Evolutionary conservation across 2,113 vertebrate species (phyloP).

Genomic region (Tretioscincus oriximinensis): DNA sequence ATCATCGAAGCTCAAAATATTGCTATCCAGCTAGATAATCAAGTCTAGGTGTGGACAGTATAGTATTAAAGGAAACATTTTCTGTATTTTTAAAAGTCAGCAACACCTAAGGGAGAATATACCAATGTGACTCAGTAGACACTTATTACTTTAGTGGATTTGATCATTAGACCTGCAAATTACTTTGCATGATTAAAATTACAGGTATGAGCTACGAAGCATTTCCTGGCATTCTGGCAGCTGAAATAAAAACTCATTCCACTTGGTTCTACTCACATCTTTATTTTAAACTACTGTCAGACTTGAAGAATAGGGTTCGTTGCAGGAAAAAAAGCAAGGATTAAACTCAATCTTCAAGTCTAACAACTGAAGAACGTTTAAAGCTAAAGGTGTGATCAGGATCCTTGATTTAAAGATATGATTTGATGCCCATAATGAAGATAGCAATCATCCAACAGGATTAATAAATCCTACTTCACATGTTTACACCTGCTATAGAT

Average conservation of each 20-base stretch:
- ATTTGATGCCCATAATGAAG: background rate
- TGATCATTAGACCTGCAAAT: background rate
- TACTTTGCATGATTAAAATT: background rate
- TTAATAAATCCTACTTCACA: background rate
- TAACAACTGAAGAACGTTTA: too few species aligned
- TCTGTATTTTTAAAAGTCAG: background rate
- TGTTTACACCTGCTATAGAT: background rate
- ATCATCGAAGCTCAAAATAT: background rate
- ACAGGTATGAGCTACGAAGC: background rate
- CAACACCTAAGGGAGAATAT: background rate
- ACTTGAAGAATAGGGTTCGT: too few species aligned
- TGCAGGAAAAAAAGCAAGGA: too few species aligned
- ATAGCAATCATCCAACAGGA: background rate
- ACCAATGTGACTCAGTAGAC: background rate
- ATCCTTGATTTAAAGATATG: background rate
- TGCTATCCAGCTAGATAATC: background rate
- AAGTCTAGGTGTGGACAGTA: background rate
- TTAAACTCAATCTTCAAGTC: too few species aligned
- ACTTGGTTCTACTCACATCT: background rate
- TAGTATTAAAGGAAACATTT: background rate
- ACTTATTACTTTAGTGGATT: conserved; percentile 6
- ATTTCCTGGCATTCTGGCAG: background rate
- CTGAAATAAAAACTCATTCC: background rate
- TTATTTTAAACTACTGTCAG: too few species aligned
- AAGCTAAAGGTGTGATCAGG: too few species aligned